Conservation (phyloP, 92 coral and sea anemone species). For the Palythoa heliodiscus region DNA sequence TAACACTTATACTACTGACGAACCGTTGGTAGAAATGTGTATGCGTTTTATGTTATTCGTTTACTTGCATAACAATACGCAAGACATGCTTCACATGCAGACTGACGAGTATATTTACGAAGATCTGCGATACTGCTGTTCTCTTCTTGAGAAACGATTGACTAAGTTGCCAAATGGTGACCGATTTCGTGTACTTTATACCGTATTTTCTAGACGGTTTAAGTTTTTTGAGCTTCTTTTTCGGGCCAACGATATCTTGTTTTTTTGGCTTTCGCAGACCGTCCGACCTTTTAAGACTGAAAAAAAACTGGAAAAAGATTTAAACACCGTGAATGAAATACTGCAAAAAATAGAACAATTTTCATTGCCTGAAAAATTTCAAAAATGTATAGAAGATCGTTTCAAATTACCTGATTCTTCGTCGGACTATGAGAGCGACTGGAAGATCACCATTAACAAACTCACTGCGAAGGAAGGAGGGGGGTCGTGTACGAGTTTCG, state of each 20-base stretch:
- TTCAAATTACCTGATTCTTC: slow-evolving; percentile 10
- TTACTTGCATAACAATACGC: neutral
- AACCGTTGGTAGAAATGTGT: neutral
- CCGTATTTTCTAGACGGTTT: neutral
- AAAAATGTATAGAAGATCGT: neutral
- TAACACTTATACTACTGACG: neutral
- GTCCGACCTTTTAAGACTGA: neutral
- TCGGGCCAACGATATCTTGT: neutral
- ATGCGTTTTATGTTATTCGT: neutral
- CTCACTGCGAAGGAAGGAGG: too few relatives aligned
- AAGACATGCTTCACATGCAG: neutral
- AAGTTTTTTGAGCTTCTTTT: neutral
- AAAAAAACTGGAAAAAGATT: neutral
- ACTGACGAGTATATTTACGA: neutral
- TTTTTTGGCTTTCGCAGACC: neutral
- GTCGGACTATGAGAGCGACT: neutral
- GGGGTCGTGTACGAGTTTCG: neutral
- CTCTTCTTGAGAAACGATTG: neutral
- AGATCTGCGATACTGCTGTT: neutral
- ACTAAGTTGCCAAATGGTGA: too few relatives aligned
- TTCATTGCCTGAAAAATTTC: neutral
- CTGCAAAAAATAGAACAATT: neutral
- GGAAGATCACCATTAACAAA: neutral
- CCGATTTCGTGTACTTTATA: neutral
- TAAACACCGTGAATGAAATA: neutral